phyloP scores from a whole-genome alignment of 2,888 invertebrate species.

The Portevinia maculata region DNA sequence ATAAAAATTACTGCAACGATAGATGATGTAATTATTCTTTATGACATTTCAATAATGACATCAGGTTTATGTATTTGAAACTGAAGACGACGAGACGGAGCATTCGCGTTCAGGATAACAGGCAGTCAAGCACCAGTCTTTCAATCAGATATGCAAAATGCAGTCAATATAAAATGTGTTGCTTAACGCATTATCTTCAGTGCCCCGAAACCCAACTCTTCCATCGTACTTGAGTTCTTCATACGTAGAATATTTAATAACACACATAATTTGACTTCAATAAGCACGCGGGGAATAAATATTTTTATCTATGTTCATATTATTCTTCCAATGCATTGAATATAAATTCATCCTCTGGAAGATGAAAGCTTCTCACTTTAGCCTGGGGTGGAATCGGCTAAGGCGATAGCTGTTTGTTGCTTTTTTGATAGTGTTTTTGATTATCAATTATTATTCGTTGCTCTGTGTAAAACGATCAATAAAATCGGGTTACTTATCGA shows the following conservation, averaged over 20 bases:
- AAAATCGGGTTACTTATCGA: no score
- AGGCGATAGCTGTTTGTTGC: background rate
- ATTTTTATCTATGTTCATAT: slow-evolving; percentile 2
- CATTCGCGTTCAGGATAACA: background rate
- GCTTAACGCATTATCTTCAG: background rate
- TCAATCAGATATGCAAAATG: slow-evolving; percentile 12
- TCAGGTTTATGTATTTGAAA: background rate
- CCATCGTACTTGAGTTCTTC: background rate
- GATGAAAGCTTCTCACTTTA: background rate
- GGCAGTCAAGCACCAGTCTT: background rate
- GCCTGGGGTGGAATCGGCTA: no score
- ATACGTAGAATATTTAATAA: slow-evolving; percentile 7
- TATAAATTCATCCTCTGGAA: background rate
- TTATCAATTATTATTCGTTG: no score
- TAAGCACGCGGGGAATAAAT: background rate
- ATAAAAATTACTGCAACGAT: slow-evolving; percentile 9
- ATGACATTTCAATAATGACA: slow-evolving; percentile 5
- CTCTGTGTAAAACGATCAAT: slow-evolving; percentile 1
- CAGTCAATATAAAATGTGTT: slow-evolving; percentile 24
- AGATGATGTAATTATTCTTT: slow-evolving; percentile 19
- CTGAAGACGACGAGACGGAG: background rate
- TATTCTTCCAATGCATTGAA: slow-evolving; percentile 6
- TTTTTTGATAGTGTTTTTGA: background rate
- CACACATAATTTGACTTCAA: slow-evolving; percentile 24
- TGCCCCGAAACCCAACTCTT: background rate